Base-by-base conservation (phyloP, 2,888 invertebrate genomes). In the Ophion slaviceki region DNA sequence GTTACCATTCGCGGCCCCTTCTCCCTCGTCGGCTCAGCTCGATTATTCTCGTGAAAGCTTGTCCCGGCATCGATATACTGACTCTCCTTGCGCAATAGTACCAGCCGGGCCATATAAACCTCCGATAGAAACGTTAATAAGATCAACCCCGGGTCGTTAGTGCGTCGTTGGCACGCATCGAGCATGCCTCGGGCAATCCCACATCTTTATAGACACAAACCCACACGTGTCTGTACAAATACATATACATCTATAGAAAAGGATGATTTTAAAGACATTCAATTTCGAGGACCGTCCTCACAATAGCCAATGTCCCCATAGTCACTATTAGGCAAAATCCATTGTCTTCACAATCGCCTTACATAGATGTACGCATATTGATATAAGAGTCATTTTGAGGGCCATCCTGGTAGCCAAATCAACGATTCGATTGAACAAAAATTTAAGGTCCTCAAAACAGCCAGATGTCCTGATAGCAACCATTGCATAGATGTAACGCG, bases 121-220 rank as follows among this genome's bases (percentile, higher is more conserved):
- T 67, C 82, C 80, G 85, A 87, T 88, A 80, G 88, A 87, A 88
- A 83, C 86, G 87, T 86, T 89, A 90, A 89, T 90, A 90, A 90
- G 89, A 89, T 90, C 85, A 88, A 88, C 83, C 86, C 66, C 67
- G 24, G 82, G 53, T 85, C 85, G 85, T 85, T 85, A 79, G 78
- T 78, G 70, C 75, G 82, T 81, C 85, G 67, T 59, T 79, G 75
- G 70, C 87, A 85, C 82, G 85, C 80, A 70, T 77, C 66, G 78
- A 59, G 59, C 75, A 78, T 75, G 45, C 70, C 68, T 20, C 10
- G 11, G 61, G 45, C 45, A 11, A 61, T 45, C 45, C 47, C 47
- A n/a, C 66, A 72, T 8, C 17, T 74, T 40, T 36, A 72, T 32
- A 67, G 45, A 74, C 59, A 14, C n/a, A 75, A 70, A 71, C 28